Conservation (phyloP, 2,888 invertebrate genomes). For the Nudaria mundana region DNA sequence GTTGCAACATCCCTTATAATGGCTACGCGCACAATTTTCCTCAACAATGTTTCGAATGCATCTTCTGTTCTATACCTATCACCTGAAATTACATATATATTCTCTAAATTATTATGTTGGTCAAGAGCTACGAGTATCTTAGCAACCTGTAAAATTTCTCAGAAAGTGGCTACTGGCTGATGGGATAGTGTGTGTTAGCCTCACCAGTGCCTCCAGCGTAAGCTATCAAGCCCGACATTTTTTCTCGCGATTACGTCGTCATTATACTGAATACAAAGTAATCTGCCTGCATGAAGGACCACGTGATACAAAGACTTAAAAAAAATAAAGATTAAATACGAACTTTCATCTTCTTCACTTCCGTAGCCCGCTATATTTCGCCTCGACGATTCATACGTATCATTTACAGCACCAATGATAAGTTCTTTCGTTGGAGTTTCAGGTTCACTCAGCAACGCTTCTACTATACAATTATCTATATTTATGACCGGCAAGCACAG, state of each 20-base stretch:
- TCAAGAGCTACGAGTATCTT: no score
- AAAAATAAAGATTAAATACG: not conserved
- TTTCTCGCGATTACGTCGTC: no score
- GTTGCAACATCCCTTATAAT: slow-evolving; percentile 49
- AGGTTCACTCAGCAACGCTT: slow-evolving; percentile 55
- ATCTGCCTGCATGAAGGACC: not conserved
- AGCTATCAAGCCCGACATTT: no score
- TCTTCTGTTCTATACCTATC: slow-evolving; percentile 45
- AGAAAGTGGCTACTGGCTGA: no score
- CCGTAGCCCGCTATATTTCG: slow-evolving; percentile 27
- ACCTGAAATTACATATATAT: slow-evolving; percentile 30
- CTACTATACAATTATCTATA: slow-evolving; percentile 74
- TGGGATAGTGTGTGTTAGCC: no score
- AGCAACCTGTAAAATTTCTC: no score
- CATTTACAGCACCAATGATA: slow-evolving; percentile 48
- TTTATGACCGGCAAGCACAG: slow-evolving; percentile 69
- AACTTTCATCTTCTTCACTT: slow-evolving; percentile 47
- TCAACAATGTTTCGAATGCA: slow-evolving; percentile 52
- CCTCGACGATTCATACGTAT: slow-evolving; percentile 46
- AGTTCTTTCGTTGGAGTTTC: slow-evolving; percentile 44
- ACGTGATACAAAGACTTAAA: not conserved
- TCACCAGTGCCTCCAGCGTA: no score
- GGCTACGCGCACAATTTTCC: slow-evolving; percentile 55
- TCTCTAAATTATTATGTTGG: no score
- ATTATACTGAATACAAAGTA: no score